Base-by-base conservation (phyloP, 2,113 vertebrate genomes). In the Nesospiza acunhae region DNA sequence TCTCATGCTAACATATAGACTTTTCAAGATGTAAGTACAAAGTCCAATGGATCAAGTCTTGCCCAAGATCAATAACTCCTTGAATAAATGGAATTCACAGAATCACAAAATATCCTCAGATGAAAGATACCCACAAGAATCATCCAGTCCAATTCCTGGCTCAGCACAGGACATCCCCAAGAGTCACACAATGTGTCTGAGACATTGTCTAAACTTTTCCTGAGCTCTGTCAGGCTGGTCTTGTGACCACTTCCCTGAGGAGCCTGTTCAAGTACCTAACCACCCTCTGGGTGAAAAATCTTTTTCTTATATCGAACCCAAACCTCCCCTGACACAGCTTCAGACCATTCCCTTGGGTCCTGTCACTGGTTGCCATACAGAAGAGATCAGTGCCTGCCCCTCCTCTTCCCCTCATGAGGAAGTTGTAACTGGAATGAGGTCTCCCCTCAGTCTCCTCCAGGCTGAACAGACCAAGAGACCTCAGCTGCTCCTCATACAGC, bases 261-360 rank as follows among this genome's bases (percentile, higher is more conserved):
- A 66, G 6, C 21, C 24, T 50, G 8, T 58, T 49, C 17, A 14
- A 42, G 31, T 19, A 22, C 11, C 15, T 21, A 56, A 0, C 0
- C 1, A 2, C 13, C 2, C 21, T 56, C 31, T 19, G 21, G 11
- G 21, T 50, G 26, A 42, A 42, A 49, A 72, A 42, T 0, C 6
- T 42, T 35, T 30, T 30, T 10, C 56, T 35, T 0, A 30, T 15
- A 56, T 10, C 26, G 0, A 31, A 6, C 11, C 7, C 3, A 49
- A 64, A 22, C 31, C 20, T 49, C 5, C 21, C n/a, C 56, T 27
- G 4, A 18, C 52, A 35, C 9, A 59, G 2, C 13, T 39, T 41
- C 24, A 41, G 30, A 3, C 41, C 42, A 21, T 17, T 63, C 35
- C 7, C 20, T 60, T 1, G 1, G 3, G 9, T 63, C 8, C 5